A percentile compares a stretch with the other conserved stretches of the same genome.
These are phyloP conservation scores for Limnephilus marmoratus DNA, from an alignment of 2,888 invertebrate genomes.

Conservation along the genomic window DNA sequence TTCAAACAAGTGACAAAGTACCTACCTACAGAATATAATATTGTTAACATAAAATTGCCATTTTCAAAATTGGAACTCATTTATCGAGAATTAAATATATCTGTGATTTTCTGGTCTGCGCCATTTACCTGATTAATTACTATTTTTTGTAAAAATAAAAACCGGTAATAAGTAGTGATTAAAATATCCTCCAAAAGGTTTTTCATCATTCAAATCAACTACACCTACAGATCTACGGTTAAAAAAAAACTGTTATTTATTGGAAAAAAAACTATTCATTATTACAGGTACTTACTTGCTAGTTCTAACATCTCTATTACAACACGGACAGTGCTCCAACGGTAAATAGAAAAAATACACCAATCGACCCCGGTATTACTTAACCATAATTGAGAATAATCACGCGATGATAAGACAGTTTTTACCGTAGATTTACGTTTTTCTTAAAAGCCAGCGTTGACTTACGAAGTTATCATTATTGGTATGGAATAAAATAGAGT, in stretches of 20 bases:
- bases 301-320: slow-evolving; percentile 47
- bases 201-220: slow-evolving; percentile 9
- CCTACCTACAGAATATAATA: too few species aligned
- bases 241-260: slow-evolving; percentile 46
- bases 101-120: too few species aligned
- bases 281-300: neutral
- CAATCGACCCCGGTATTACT: slow-evolving; percentile 53
- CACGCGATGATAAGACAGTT: slow-evolving; percentile 53
- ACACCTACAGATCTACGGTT: slow-evolving; percentile 14
- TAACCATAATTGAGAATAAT: slow-evolving; percentile 55
- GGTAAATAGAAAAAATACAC: slow-evolving; percentile 48
- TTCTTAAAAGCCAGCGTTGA: neutral
- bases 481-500: neutral
- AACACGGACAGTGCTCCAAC: slow-evolving; percentile 35
- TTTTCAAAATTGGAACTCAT: too few species aligned
- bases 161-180: neutral
- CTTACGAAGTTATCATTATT: neutral
- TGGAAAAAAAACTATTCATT: slow-evolving; percentile 30
- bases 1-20: too few species aligned
- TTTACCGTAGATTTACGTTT: slow-evolving; percentile 34
- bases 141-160: too few species aligned
- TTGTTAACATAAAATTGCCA: too few species aligned
- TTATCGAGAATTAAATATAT: too few species aligned
- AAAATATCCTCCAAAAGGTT: neutral
- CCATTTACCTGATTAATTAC: too few species aligned